Conservation (phyloP, 2,888 invertebrate species). For the Lasioglossum malachurum region DNA sequence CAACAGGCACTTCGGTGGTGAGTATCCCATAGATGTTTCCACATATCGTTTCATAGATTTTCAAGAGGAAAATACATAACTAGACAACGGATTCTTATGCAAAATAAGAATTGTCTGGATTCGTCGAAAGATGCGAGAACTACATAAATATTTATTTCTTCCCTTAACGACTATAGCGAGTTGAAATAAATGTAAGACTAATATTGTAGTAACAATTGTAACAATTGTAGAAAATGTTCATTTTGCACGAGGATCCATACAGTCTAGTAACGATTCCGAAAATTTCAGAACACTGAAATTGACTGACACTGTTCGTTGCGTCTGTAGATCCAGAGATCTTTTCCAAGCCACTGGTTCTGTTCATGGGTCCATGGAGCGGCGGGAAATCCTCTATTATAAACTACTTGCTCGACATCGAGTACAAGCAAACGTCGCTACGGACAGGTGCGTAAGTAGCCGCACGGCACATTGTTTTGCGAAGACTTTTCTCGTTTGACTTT, state of each 20-base stretch:
- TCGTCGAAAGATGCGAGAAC: neutral
- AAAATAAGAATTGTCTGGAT: neutral
- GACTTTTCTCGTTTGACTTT: slow-evolving; percentile 35
- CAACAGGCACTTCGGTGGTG: slow-evolving; percentile 94
- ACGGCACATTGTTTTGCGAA: slow-evolving; percentile 23
- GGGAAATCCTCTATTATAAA: slow-evolving; percentile 98
- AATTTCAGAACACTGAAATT: neutral
- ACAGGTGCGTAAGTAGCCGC: slow-evolving; percentile 89
- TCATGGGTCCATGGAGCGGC: slow-evolving; percentile 98
- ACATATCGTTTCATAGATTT: neutral
- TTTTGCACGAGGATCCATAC: no score
- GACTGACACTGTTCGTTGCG: neutral
- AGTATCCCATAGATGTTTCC: slow-evolving; percentile 36
- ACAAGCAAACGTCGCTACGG: slow-evolving; percentile 92
- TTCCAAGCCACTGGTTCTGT: slow-evolving; percentile 95
- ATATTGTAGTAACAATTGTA: neutral
- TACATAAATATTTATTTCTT: neutral
- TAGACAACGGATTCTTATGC: neutral
- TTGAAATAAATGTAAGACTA: neutral
- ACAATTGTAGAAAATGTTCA: no score
- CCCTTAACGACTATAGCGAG: neutral
- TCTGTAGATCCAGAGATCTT: slow-evolving; percentile 94
- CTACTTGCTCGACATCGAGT: slow-evolving; percentile 95
- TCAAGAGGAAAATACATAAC: neutral
- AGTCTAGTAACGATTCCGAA: neutral